Conservation (phyloP, 2,797 vertebrate species). For the Hipposideros larvatus region DNA sequence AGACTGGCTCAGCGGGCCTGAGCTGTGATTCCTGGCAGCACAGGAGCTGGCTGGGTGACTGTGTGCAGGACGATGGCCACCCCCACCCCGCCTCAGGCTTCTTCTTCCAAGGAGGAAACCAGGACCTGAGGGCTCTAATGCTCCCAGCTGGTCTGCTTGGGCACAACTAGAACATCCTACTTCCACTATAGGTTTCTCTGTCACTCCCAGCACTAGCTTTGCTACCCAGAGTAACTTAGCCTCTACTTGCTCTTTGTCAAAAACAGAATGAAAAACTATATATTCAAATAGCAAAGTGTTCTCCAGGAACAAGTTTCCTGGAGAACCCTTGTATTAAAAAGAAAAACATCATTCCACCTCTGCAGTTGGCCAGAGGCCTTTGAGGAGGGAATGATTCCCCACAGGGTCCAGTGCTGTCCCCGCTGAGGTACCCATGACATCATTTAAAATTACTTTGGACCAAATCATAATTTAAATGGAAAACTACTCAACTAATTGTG, state of each 20-base stretch:
- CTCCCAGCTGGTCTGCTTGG: neutral
- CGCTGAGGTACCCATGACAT: neutral
- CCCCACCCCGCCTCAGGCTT: neutral
- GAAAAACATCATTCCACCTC: neutral
- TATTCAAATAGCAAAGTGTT: neutral
- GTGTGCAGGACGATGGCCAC: accelerated
- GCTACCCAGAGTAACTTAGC: neutral
- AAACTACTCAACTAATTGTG: neutral
- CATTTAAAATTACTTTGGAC: neutral
- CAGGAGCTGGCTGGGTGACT: neutral
- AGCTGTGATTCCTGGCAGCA: neutral
- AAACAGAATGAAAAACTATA: neutral
- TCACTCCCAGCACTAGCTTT: neutral
- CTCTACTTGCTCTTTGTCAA: neutral
- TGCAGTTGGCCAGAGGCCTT: neutral
- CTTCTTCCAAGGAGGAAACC: neutral
- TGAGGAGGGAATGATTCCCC: neutral
- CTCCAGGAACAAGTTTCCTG: neutral
- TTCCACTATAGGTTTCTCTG: neutral
- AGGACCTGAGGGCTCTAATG: neutral
- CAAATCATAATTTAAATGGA: neutral
- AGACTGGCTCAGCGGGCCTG: neutral
- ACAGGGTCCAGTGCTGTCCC: neutral
- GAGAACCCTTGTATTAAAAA: neutral
- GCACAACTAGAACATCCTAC: neutral